Percentiles rank a stretch among this genome's conserved stretches.
These are phyloP conservation scores for Rhabdornis inornatus DNA, from an alignment of 2,113 vertebrate species.

Conservation along the genomic window DNA sequence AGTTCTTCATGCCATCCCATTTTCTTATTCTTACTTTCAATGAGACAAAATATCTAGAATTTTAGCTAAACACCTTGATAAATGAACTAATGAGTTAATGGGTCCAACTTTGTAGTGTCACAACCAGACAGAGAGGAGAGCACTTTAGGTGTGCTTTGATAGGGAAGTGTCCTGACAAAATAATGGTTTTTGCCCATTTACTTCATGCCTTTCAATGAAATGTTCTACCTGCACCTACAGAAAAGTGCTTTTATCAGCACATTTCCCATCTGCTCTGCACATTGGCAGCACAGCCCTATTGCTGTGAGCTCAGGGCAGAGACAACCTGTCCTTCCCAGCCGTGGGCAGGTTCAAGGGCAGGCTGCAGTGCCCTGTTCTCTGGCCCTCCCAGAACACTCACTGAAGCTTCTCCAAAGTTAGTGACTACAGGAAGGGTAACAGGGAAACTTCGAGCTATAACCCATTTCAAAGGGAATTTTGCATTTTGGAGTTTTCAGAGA, in stretches of 20 bases:
- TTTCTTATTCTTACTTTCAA: neutral
- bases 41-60: neutral
- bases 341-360: neutral
- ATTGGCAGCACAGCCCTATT: accelerated
- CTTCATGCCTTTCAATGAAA: neutral
- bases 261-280: neutral
- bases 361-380: neutral
- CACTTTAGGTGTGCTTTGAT: neutral
- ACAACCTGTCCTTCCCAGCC: neutral
- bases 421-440: neutral
- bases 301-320: neutral
- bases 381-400: neutral
- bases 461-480: neutral
- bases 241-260: neutral
- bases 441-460: neutral
- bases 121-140: neutral
- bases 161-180: neutral
- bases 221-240: neutral
- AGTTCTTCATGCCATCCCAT: neutral
- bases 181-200: neutral
- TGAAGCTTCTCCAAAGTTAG: neutral
- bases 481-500: neutral
- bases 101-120: neutral
- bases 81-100: neutral
- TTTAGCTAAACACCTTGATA: neutral